These are phyloP conservation scores for Cataglyphis cursor DNA, from an alignment of 2,888 invertebrate genomes.

Conservation along the genomic window DNA sequence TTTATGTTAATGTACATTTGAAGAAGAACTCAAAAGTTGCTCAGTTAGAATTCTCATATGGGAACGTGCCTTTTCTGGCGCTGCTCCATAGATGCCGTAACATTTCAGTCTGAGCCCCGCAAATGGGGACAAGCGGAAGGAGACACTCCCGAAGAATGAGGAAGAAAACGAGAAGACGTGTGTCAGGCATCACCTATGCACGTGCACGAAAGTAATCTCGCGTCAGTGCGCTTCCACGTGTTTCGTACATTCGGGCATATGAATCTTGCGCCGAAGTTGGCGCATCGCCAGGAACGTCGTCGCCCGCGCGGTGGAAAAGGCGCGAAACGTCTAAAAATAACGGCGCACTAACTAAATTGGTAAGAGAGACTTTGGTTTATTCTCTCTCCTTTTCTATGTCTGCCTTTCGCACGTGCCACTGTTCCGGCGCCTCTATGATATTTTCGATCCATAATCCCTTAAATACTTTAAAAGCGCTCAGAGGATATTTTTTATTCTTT, in stretches of 20 bases:
- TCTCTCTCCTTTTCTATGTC: background rate
- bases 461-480: background rate
- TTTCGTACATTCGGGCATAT: slow-evolving; percentile 56
- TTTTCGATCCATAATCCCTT: background rate
- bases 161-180: slow-evolving; percentile 63
- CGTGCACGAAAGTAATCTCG: slow-evolving; percentile 59
- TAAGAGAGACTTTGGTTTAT: slow-evolving; percentile 24
- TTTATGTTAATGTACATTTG: background rate
- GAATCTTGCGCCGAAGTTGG: slow-evolving; percentile 68
- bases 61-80: slow-evolving; percentile 41
- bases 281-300: slow-evolving; percentile 67
- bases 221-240: slow-evolving; percentile 65
- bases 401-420: background rate
- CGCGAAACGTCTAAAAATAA: slow-evolving; percentile 77
- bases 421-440: background rate
- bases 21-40: background rate
- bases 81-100: slow-evolving; percentile 46
- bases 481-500: background rate
- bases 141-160: slow-evolving; percentile 69
- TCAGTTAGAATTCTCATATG: background rate
- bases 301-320: slow-evolving; percentile 69
- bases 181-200: slow-evolving; percentile 20
- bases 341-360: slow-evolving; percentile 52
- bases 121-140: slow-evolving; percentile 69
- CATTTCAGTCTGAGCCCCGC: slow-evolving; percentile 54